Base-by-base conservation (phyloP, 2,113 vertebrate genomes). In the Ailurus styani region DNA sequence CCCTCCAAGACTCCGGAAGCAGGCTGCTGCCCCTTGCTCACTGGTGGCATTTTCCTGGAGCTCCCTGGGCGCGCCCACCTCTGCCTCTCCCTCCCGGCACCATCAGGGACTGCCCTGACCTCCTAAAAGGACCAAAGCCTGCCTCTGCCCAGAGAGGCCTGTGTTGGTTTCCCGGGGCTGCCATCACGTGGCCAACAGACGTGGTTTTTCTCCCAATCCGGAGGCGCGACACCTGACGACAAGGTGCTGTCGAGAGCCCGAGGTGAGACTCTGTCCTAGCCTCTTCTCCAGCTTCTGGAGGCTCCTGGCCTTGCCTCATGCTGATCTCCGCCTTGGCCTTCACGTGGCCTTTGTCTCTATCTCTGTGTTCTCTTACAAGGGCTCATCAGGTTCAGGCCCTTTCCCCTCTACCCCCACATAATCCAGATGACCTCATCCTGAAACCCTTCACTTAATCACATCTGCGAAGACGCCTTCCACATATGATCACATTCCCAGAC, bases 21-120 rank as follows among this genome's bases (percentile, higher is more conserved):
- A 6, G 3, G 5, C 31, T 6, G 1, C 15, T 37, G 31, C 9
- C 34, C 27, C 54, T 90, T 72, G 57, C 13, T 47, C 13, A 7
- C 23, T 1, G 5, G 27, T 1, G 23, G 9, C 0, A 15, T 45
- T 15, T 34, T 34, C 20, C 52, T 0, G 3, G 42, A 31, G 25
- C 25, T 20, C 37, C 18, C 72, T 12, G 5, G 2, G 15, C 7
- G 1, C 0, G 6, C 7, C 2, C 23, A 1, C 68, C 45, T 27
- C 70, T 20, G 27, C 6, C 21, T 21, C 18, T n/a, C 57, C 34
- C 40, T 54, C 78, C 14, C 10, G 57, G 37, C 50, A 23, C 37
- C 52, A 1, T 45, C 21, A 5, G 81, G 84, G 60, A 20, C 14
- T 34, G 2, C 4, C 14, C 23, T 17, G 11, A 31, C 27, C 55